phyloP scores from a whole-genome alignment of 2,113 vertebrate genomes.

The Nerophis lumbriciformis region DNA sequence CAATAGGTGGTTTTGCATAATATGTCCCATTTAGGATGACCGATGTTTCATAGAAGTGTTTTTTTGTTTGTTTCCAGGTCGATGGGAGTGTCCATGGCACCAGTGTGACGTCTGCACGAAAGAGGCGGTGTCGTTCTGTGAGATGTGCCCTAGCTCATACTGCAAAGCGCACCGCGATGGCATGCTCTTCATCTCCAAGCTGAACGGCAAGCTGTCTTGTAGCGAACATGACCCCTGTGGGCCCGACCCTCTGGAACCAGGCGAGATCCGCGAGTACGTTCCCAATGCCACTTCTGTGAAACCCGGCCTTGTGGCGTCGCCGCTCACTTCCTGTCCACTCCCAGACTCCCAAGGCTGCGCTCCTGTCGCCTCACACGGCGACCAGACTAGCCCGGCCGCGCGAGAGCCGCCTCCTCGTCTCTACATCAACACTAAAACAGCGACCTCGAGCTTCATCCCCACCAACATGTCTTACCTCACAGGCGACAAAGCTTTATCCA shows the following conservation, averaged over 20 bases:
- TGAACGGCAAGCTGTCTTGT: constrained; percentile 92
- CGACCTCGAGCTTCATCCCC: constrained; percentile 60
- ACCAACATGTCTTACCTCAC: constrained; percentile 41
- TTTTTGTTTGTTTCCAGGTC: constrained; percentile 72
- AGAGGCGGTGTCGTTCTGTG: constrained; percentile 93
- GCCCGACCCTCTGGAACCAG: constrained; percentile 90
- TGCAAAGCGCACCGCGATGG: constrained; percentile 93
- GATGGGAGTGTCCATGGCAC: constrained; percentile 99
- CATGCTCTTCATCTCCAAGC: constrained; percentile 97
- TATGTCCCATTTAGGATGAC: too few species aligned
- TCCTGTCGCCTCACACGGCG: background rate
- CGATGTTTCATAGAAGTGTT: background rate
- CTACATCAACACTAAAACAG: constrained; percentile 64
- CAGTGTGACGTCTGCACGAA: constrained; percentile 93
- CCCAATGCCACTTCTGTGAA: constrained; percentile 50
- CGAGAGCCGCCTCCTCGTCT: constrained; percentile 53
- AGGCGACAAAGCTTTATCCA: constrained; percentile 19
- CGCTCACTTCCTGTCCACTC: constrained; percentile 19
- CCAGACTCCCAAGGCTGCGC: background rate
- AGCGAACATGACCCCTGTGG: constrained; percentile 97
- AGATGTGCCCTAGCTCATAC: constrained; percentile 98
- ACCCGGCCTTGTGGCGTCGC: constrained; percentile 7
- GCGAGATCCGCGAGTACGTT: constrained; percentile 91
- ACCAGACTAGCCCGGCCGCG: background rate
- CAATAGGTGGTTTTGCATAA: too few species aligned